Percentiles rank a stretch among this genome's conserved stretches.
phyloP scores from a whole-genome alignment of 1,140 invertebrate species.

The Teleogryllus occipitalis region DNA sequence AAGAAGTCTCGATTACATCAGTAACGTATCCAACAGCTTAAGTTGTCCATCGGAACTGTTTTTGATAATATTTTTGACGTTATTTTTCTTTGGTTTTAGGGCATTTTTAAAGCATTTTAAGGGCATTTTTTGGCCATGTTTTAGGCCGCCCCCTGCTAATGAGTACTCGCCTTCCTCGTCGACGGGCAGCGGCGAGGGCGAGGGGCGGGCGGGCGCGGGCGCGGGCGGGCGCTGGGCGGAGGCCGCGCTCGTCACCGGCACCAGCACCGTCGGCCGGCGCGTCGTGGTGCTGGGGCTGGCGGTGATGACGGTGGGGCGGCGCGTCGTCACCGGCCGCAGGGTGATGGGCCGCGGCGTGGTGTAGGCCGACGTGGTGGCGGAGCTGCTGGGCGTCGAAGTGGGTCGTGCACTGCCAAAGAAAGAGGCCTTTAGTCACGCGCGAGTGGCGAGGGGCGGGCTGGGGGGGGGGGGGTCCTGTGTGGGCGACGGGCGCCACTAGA shows the following conservation, averaged over 20 bases:
- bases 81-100: too few relatives aligned
- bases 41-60: too few relatives aligned
- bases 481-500: not conserved
- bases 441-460: too few relatives aligned
- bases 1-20: too few relatives aligned
- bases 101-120: too few relatives aligned
- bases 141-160: too few relatives aligned
- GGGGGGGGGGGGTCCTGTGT: not conserved
- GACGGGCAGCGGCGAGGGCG: too few relatives aligned
- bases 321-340: not conserved
- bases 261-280: constrained; percentile 33
- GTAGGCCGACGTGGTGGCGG: not conserved
- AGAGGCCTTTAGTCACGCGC: not conserved
- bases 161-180: not conserved
- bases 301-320: not conserved
- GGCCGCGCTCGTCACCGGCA: not conserved
- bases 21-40: too few relatives aligned
- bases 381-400: constrained; percentile 8
- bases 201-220: too few relatives aligned
- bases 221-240: constrained; percentile 25
- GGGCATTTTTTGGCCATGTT: too few relatives aligned
- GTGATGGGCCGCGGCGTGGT: constrained; percentile 43
- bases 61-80: too few relatives aligned
- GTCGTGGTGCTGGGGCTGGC: constrained; percentile 30
- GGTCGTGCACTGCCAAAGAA: not conserved